phyloP scores from a whole-genome alignment of 2,888 invertebrate genomes.

The Drosophila ezoana region DNA sequence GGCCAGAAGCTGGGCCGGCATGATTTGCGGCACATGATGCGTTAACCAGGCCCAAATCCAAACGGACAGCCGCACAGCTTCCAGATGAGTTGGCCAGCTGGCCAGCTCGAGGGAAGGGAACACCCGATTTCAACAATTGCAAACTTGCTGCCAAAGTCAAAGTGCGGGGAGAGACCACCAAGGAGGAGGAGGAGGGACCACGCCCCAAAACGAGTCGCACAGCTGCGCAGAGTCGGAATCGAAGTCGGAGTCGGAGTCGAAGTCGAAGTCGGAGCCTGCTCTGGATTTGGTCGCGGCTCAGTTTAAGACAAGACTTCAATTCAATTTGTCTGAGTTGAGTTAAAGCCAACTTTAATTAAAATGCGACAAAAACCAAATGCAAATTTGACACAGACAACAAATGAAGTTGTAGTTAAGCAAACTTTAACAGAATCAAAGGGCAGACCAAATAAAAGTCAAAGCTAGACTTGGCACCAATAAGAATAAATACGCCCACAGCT shows the following conservation, averaged over 20 bases:
- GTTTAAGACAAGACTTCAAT: constrained; percentile 45
- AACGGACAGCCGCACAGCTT: constrained; percentile 17
- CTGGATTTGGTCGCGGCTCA: constrained; percentile 21
- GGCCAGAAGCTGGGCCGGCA: constrained; percentile 40
- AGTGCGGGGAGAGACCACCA: constrained; percentile 60
- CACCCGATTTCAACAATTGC: constrained; percentile 71
- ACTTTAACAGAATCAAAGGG: background rate
- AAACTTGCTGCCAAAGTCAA: constrained; percentile 16
- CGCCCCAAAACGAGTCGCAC: constrained; percentile 78
- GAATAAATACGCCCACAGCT: background rate
- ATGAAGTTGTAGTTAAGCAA: constrained; percentile 16
- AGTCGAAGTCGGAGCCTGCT: constrained; percentile 37
- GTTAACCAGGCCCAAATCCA: constrained; percentile 24
- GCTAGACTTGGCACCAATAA: background rate
- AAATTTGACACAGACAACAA: constrained; percentile 5
- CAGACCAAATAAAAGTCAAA: background rate
- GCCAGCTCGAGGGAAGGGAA: constrained; percentile 25
- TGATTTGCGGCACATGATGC: constrained; percentile 42
- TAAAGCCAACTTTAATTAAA: constrained; percentile 51
- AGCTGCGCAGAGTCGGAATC: constrained; percentile 51
- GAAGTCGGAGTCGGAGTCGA: constrained; percentile 5
- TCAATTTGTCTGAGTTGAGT: constrained; percentile 61
- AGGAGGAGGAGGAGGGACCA: constrained; percentile 31
- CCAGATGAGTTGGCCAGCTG: constrained; percentile 14
- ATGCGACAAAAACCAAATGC: constrained; percentile 8